Percentiles rank a stretch among this genome's conserved stretches.
Conservation (phyloP, 2,113 vertebrate species). For the Paramisgurnus dabryanus region DNA sequence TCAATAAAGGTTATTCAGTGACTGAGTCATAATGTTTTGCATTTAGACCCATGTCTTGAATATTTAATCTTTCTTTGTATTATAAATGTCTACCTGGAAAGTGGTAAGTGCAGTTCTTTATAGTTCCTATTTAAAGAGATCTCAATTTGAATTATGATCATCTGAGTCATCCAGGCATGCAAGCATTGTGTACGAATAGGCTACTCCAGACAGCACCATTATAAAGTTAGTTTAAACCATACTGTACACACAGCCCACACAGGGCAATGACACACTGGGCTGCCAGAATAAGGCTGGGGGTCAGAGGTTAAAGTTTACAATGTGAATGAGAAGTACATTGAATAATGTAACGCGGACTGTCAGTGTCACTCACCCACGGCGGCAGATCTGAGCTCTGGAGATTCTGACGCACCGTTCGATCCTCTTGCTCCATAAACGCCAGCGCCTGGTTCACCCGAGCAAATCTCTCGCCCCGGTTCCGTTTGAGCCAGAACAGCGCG, state of each 20-base stretch:
- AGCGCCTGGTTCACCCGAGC: constrained; percentile 80
- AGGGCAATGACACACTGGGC: background rate
- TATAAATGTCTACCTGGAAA: background rate
- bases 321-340: background rate
- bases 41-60: background rate
- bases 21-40: too few species aligned
- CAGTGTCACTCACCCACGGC: constrained; percentile 83
- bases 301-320: background rate
- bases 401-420: constrained; percentile 71
- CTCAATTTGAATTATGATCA: background rate
- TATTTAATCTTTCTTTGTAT: background rate
- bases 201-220: background rate
- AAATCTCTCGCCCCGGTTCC: constrained; percentile 73
- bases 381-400: constrained; percentile 84
- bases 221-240: background rate
- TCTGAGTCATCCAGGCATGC: background rate
- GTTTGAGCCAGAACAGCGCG: constrained; percentile 81
- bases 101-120: too few species aligned
- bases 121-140: background rate
- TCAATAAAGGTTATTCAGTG: too few species aligned
- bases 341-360: background rate
- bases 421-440: constrained; percentile 87
- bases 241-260: background rate
- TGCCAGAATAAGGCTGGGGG: background rate
- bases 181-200: constrained; percentile 1